Percentiles rank a stretch among this genome's conserved stretches.
Conservation (phyloP, 2,113 vertebrate genomes). For the Antechinus flavipes region DNA sequence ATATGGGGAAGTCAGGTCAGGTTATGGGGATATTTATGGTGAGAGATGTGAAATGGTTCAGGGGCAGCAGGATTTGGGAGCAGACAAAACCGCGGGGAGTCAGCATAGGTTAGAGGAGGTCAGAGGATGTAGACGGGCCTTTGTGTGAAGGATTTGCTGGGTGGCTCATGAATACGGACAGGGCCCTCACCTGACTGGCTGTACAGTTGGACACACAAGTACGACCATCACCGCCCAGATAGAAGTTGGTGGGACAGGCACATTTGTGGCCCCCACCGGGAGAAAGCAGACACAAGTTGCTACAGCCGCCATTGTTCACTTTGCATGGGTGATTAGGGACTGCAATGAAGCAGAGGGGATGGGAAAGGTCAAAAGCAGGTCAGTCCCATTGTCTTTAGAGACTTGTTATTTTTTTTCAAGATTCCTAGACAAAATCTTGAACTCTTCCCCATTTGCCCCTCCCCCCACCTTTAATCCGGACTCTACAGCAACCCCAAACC, state of each 20-base stretch:
- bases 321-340: constrained; percentile 95
- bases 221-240: constrained; percentile 92
- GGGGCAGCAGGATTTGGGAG: accelerated
- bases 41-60: background rate
- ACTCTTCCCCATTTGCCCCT: background rate
- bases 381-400: background rate
- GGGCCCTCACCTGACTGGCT: constrained; percentile 91
- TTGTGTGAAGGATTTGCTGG: constrained; percentile 90
- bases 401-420: background rate
- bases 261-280: constrained; percentile 93
- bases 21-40: constrained; percentile 10
- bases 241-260: constrained; percentile 98
- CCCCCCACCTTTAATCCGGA: background rate
- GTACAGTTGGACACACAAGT: constrained; percentile 99
- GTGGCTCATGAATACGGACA: accelerated
- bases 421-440: background rate
- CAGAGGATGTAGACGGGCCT: background rate
- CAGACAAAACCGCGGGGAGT: background rate
- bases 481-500: background rate
- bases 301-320: constrained; percentile 94
- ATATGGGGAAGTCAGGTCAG: background rate
- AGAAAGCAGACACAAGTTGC: constrained; percentile 96
- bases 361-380: background rate
- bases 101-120: background rate
- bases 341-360: constrained; percentile 62